phyloP scores from a whole-genome alignment of 1,140 invertebrate species.

The Drosophila elegans region DNA sequence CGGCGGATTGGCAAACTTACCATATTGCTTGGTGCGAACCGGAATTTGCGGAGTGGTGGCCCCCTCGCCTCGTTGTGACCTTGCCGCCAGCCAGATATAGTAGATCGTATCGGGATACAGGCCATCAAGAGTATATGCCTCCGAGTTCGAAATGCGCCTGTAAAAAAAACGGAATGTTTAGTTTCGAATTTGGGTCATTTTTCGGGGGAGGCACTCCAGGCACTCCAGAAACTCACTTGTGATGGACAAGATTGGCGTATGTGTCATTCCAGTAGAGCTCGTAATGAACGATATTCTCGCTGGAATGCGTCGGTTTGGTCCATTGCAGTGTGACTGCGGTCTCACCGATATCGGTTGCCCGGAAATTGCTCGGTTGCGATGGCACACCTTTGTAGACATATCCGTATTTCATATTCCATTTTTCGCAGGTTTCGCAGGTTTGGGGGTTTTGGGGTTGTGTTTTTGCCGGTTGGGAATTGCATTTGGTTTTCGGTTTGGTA shows the following conservation, averaged over 20 bases:
- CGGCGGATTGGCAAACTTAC: slow-evolving; percentile 87
- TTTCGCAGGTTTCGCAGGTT: background rate
- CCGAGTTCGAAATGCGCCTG: slow-evolving; percentile 91
- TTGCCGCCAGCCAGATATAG: slow-evolving; percentile 97
- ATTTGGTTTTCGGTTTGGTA: slow-evolving; percentile 67
- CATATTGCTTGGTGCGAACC: slow-evolving; percentile 97
- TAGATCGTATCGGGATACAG: slow-evolving; percentile 98
- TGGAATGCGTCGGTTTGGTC: slow-evolving; percentile 94
- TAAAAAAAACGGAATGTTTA: slow-evolving; percentile 1
- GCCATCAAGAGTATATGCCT: slow-evolving; percentile 93
- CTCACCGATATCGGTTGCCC: slow-evolving; percentile 92
- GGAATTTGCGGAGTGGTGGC: slow-evolving; percentile 97
- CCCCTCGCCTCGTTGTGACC: slow-evolving; percentile 96
- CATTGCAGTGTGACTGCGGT: slow-evolving; percentile 94
- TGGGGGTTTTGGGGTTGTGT: slow-evolving; percentile 2
- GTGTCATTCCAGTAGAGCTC: slow-evolving; percentile 99
- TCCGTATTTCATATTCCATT: slow-evolving; percentile 28
- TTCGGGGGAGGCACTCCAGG: slow-evolving; percentile 4
- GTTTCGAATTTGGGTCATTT: background rate
- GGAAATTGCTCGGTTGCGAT: slow-evolving; percentile 95
- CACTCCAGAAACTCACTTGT: slow-evolving; percentile 86
- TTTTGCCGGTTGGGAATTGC: slow-evolving; percentile 41
- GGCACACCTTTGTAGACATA: slow-evolving; percentile 90
- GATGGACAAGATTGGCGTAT: slow-evolving; percentile 91
- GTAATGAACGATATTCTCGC: slow-evolving; percentile 96